A percentile compares a stretch with the other conserved stretches of the same genome.
Conservation (phyloP, 2,113 vertebrate genomes). For the Datnioides undecimradiatus region DNA sequence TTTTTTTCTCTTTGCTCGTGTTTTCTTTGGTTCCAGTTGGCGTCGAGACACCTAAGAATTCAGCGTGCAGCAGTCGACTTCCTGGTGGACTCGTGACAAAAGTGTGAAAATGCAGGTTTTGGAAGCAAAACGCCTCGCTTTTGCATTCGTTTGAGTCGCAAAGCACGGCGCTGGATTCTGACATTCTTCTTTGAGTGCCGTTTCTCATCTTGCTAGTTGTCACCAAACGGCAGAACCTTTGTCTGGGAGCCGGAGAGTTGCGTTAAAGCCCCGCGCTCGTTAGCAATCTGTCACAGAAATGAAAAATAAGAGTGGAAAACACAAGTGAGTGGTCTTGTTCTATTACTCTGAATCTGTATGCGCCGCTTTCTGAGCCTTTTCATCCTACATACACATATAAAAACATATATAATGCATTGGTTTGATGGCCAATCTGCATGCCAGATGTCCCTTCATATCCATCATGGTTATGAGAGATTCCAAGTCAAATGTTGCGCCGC, state of each 20-base stretch:
- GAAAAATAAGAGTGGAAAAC: not conserved
- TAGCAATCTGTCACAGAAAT: conserved; percentile 10
- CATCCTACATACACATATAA: not conserved
- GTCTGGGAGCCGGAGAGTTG: conserved; percentile 10
- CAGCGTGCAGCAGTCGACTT: not conserved
- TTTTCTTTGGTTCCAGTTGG: not conserved
- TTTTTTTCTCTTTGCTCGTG: not conserved
- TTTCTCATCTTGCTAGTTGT: not conserved
- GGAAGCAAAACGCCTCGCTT: conserved; percentile 36
- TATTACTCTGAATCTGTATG: not conserved
- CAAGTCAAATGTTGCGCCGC: conserved; percentile 22
- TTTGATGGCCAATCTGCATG: not conserved
- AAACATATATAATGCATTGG: not conserved
- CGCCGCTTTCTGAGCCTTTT: not conserved
- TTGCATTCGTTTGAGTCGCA: conserved; percentile 38
- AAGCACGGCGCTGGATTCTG: not conserved
- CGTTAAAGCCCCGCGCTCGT: not conserved
- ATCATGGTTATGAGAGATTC: conserved; percentile 13
- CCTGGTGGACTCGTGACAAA: conserved; percentile 13
- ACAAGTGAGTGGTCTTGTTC: not conserved
- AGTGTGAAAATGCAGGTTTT: conserved; percentile 22
- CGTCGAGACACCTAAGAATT: not conserved
- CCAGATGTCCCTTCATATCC: conserved; percentile 15
- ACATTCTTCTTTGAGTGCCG: conserved; percentile 1
- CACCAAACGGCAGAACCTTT: conserved; percentile 10